Base-by-base conservation (phyloP, 2,888 invertebrate genomes). In the Nymphalis urticae region DNA sequence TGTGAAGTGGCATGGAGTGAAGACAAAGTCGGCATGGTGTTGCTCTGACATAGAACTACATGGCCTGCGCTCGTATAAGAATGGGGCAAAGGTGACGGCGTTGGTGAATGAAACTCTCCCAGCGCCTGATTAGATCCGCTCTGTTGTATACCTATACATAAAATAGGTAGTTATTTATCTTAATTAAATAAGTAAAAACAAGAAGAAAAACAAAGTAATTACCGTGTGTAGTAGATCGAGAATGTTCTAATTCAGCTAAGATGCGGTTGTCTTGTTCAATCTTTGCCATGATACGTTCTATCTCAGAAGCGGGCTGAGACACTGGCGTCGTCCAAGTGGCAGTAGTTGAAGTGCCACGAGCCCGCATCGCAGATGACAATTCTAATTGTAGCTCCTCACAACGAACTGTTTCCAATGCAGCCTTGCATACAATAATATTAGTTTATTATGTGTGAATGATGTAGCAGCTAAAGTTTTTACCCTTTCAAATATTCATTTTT, bases 251-350 rank as follows among this genome's bases (percentile, higher is more conserved):
- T 85, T 98, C 98, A 75, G 98, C 97, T 82, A 98, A 94, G 80
- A 98, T 96, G 80, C 97, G 94, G 92, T 96, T 96, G 92, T 96
- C 96, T 90, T 97, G 98, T 90, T 98, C 97, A 82, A 98, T 97
- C 94, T 98, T 98, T 77, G 97, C 97, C 97, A 98, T 97, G 87
- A 98, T 97, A 83, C 97, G 95, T 89, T 98, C 97, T 85, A 98
- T 97, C 93, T 98, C 97, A 54, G 95, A 95, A 74, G 95, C 95
- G 0, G 92, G 91, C 79, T 89, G 90, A 54, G 88, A 83, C 82
- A 94, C 82, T 85, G 84, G 79, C 78, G 85, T 77, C 0, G 87
- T 83, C 89, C 89, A 90, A 48, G 87, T 85, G 42, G 84, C 83
- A 53, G 82, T 82, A 59, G 87, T 85, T 76, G 93, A 79, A 16